phyloP scores from a whole-genome alignment of 2,797 vertebrate genomes.

The Sarcophilus harrisii region DNA sequence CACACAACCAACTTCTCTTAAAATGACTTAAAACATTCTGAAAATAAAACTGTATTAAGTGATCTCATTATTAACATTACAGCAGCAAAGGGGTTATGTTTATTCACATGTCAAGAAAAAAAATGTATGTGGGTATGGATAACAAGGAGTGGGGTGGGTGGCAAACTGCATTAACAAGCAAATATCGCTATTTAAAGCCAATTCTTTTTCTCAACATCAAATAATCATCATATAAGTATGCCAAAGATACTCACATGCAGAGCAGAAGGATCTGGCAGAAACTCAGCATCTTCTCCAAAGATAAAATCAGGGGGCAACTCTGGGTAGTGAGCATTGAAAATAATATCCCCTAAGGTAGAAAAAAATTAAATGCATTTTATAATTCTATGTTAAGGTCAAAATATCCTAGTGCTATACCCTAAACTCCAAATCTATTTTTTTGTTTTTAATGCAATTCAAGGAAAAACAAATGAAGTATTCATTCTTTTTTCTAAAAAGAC shows the following conservation, averaged over 20 bases:
- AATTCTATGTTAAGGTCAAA: conserved; percentile 55
- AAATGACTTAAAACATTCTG: conserved; percentile 55
- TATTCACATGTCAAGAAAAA: conserved; percentile 7
- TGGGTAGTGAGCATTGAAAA: conserved; percentile 97
- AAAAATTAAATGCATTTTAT: conserved; percentile 65
- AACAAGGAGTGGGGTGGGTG: neutral
- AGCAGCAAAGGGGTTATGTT: conserved; percentile 42
- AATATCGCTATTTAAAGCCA: conserved; percentile 60
- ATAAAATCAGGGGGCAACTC: conserved; percentile 98
- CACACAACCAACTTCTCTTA: neutral
- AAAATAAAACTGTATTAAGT: conserved; percentile 57
- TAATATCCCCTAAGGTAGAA: conserved; percentile 94
- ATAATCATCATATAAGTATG: conserved; percentile 8
- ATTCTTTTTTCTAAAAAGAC: conserved; percentile 60
- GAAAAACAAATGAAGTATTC: conserved; percentile 45
- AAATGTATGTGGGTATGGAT: neutral
- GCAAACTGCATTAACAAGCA: conserved; percentile 58
- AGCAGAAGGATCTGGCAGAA: conserved; percentile 95
- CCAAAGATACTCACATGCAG: conserved; percentile 90
- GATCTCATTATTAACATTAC: conserved; percentile 14
- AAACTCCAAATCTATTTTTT: conserved; percentile 31
- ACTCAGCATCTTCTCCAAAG: conserved; percentile 98
- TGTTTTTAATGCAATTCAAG: conserved; percentile 31
- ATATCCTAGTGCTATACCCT: conserved; percentile 26
- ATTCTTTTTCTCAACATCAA: conserved; percentile 54